phyloP scores from a whole-genome alignment of 1,140 invertebrate genomes.

The Penaeus japonicus region DNA sequence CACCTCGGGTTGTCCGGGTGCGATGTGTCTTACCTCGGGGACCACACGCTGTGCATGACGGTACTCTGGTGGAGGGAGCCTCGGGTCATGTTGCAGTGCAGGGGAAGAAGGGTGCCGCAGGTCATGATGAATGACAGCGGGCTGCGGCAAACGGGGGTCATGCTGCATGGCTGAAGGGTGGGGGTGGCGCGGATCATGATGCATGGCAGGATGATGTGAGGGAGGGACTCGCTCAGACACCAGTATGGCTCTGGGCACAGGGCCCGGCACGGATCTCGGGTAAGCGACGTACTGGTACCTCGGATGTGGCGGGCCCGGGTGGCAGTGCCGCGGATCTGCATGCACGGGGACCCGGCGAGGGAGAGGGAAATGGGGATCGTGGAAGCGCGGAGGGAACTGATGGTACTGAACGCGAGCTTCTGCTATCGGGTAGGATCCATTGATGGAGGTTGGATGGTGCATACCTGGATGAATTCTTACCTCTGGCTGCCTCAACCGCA shows the following conservation, averaged over 20 bases:
- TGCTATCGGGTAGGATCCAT: conserved; percentile 1
- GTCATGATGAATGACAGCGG: neutral
- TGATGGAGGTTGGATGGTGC: neutral
- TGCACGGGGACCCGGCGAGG: neutral
- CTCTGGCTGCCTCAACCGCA: conserved; percentile 3
- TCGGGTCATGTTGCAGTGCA: neutral
- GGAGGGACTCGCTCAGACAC: no score
- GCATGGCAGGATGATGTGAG: neutral
- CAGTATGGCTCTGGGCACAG: neutral
- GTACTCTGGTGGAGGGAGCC: neutral
- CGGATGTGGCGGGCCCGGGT: neutral
- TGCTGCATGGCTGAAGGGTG: neutral
- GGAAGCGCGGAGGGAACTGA: neutral
- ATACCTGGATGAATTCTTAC: neutral
- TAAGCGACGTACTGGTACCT: neutral
- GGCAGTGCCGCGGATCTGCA: neutral
- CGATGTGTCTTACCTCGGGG: neutral
- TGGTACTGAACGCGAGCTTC: neutral
- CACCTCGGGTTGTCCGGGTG: no score
- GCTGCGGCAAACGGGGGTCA: neutral
- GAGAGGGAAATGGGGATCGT: neutral
- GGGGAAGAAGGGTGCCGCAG: neutral
- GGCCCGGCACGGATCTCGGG: neutral
- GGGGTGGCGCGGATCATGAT: neutral
- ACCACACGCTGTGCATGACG: neutral